Base-by-base conservation (phyloP, 2,113 vertebrate species). In the Delphinapterus leucas region DNA sequence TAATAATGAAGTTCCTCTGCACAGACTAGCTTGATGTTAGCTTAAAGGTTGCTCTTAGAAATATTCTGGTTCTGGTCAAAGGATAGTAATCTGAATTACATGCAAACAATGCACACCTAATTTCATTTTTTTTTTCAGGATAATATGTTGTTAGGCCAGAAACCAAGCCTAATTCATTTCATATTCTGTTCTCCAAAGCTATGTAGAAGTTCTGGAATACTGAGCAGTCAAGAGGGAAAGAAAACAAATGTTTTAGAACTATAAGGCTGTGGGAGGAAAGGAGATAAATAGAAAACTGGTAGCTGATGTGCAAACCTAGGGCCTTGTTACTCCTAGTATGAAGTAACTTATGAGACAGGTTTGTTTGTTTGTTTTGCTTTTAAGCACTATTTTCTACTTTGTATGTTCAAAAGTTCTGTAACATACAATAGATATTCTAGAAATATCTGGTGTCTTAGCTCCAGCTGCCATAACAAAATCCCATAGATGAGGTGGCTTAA, bases 61-160 rank as follows among this genome's bases (percentile, higher is more conserved):
- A 49, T 79, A 88, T 36, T 65, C 47, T 67, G 20, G 47, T 25
- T 96, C 87, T 96, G 18, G 33, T 90, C 28, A 68, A 76, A 96
- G 25, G n/a, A 70, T 21, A 36, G 0, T 63, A 68, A 4, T 89
- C 12, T 86, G 31, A 94, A 77, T 74, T 17, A 63, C 6, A 41
- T 14, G 20, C 68, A 90, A 87, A 91, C 2, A 33, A 13, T 21
- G 41, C 14, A 84, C 49, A 79, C 18, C 4, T 96, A 38, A 94
- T 44, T 63, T 36, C 18, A 41, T 60, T 71, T 96, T 87, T 90
- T 11, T 11, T n/a, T 70, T 94, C 26, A 8, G 23, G 60, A 36
- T 65, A n/a, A 1, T 79, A 33, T 26, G 7, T 36, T 80, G 7
- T 70, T 83, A 87, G 58, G 2, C 21, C 41, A 76, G n/a, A 90